phyloP scores from a whole-genome alignment of 2,888 invertebrate genomes.

The Chalcis sispes region DNA sequence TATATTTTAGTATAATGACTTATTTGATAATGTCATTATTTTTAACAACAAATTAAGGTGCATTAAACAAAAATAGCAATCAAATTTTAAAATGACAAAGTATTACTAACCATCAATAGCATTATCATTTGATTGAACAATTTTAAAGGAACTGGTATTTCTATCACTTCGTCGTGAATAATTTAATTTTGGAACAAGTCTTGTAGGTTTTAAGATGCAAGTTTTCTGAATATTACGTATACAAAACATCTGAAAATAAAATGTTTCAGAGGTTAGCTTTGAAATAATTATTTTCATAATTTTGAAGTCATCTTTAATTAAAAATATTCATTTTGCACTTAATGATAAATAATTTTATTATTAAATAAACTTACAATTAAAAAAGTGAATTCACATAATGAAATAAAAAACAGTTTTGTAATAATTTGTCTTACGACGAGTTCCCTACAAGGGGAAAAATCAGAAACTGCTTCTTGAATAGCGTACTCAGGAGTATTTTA shows the following conservation, averaged over 20 bases:
- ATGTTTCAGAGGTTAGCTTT: constrained; percentile 35
- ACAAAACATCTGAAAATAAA: constrained; percentile 71
- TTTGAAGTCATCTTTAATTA: neutral
- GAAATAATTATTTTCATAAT: neutral
- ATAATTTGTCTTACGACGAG: constrained; percentile 1
- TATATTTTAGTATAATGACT: too few relatives aligned
- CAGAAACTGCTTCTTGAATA: neutral
- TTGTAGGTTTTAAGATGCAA: constrained; percentile 62
- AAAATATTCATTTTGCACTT: neutral
- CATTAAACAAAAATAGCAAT: constrained; percentile 21
- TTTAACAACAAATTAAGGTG: constrained; percentile 17
- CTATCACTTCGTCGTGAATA: constrained; percentile 72
- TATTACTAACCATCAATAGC: constrained; percentile 54
- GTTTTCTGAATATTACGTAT: constrained; percentile 66
- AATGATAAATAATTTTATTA: neutral
- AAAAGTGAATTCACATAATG: constrained; percentile 50
- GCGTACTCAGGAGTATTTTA: too few relatives aligned
- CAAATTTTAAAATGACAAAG: constrained; percentile 7
- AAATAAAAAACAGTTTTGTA: constrained; percentile 32
- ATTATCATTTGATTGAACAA: constrained; percentile 52
- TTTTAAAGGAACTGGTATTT: constrained; percentile 67
- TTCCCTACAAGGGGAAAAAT: constrained; percentile 22
- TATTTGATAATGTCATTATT: too few relatives aligned
- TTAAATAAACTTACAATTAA: neutral
- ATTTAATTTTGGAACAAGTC: constrained; percentile 63